Evolutionary conservation across 2,797 vertebrate species (phyloP), one percentile per base, ranked within the genome.

Genomic region (Crenuchus spilurus): DNA sequence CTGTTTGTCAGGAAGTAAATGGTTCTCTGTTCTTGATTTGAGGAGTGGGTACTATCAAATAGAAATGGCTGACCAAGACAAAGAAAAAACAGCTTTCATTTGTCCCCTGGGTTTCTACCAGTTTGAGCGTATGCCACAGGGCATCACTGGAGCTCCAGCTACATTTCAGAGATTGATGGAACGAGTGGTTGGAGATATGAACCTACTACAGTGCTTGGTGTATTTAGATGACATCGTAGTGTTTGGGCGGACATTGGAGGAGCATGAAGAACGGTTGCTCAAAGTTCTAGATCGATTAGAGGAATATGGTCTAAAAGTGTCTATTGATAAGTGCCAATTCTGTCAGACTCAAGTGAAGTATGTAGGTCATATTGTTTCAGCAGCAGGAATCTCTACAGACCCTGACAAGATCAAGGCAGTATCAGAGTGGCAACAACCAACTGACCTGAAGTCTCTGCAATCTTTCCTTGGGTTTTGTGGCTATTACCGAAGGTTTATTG

Each of bases 391-490:
- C 2, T 37, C 61, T 7, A 26, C 39, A n/a, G 61, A 64, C 24
- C 39, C 61, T 1, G 33, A 16, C 1, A 44, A 64, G 39, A n/a
- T 64, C 3, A 14, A 44, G 9, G 39, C 61, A 0, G 39, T 64
- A 5, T 11, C 18, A 6, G 2, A 41, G 1, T 64, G 61, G 61
- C 22, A 11, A 13, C 26, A 28, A 18, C 62, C 62, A 30, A 65
- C 41, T 18, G 28, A 65, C 26, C 14, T 65, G 39, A 65, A 48
- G 41, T 16, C 11, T 26, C 13, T 77, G 1, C 58, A 55, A 11
- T 62, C 66, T 0, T 80, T 77, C 9, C 24, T 77, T 0, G 61
- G 77, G 4, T 75, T 79, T 22, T 37, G 62, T 5, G 76, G 70
- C 0, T 58, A 74, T n/a, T 66, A 75, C 18, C 11, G 24, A 4